Percentiles rank a stretch among this genome's conserved stretches.
Conservation (phyloP, 2,113 vertebrate genomes). For the Dicerorhinus sumatrensis region DNA sequence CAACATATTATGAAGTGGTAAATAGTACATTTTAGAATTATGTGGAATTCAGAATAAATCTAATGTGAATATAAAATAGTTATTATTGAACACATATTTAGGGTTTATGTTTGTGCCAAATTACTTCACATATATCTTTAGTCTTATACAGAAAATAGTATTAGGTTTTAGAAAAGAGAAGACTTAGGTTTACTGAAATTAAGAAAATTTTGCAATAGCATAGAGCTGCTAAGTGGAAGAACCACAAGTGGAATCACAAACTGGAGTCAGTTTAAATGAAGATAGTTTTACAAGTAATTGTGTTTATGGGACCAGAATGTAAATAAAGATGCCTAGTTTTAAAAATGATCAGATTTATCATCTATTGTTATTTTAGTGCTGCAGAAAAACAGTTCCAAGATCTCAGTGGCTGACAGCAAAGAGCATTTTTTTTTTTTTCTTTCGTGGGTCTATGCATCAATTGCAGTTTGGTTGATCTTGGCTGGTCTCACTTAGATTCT, state of each 20-base stretch:
- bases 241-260: background rate
- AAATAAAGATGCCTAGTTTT: background rate
- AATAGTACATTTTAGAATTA: slow-evolving; percentile 23
- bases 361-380: background rate
- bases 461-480: background rate
- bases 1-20: background rate
- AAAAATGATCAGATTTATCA: background rate
- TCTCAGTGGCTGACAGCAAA: background rate
- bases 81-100: background rate
- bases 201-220: background rate
- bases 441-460: background rate
- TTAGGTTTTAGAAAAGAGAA: slow-evolving; percentile 25
- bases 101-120: background rate
- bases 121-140: background rate
- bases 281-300: background rate
- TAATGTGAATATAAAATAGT: background rate
- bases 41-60: background rate
- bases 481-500: background rate
- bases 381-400: background rate
- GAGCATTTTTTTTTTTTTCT: background rate
- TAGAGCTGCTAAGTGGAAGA: background rate
- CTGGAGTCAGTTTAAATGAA: background rate
- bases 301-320: background rate
- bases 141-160: background rate
- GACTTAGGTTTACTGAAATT: background rate